Base-by-base conservation (phyloP, 2,113 vertebrate species). In the Coturnix japonica region DNA sequence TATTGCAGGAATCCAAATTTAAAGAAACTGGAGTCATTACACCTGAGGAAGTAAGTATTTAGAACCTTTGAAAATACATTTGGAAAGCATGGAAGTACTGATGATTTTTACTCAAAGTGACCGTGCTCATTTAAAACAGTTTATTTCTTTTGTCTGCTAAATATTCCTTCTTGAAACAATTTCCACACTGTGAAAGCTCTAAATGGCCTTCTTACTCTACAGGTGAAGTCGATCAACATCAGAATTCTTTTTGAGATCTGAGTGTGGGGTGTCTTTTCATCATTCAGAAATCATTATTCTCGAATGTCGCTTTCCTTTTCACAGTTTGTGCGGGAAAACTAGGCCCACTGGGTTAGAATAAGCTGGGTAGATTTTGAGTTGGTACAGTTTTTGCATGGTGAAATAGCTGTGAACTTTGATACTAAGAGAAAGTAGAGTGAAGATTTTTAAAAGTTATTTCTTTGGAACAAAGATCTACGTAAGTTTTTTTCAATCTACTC, bases 21-120 rank as follows among this genome's bases (percentile, higher is more conserved):
- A 99, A 99, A 93, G 99, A 99, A 98, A 99, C 99, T 46, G 99
- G 99, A 95, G 99, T 99, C 63, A 99, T 99, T 65, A 99, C 99
- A 53, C 99, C 99, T 57, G 99, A 99, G 91, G 99, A 99, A 98
- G 99, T 99, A 95, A 98, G 97, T 96, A 69, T 89, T 83, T 77
- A 67, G 33, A 86, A 76, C 46, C 17, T 79, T 76, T 35, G 20
- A 51, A 51, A 56, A 73, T 86, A 11, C 69, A 30, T 64, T 93
- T 90, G 22, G 23, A 28, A 28, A 61, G 16, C 13, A 49, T 77
- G 14, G 49, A 78, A 72, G 30, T 37, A 77, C 5, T 17, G 14
- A 19, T 72, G 44, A 41, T 23, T 67, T 31, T 72, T 78, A 39
- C 33, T 44, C 28, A 25, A 22, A 72, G 70, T 4, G 0, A 33